Conservation (phyloP, 2,888 invertebrate species). For the Cybosia mesomella region DNA sequence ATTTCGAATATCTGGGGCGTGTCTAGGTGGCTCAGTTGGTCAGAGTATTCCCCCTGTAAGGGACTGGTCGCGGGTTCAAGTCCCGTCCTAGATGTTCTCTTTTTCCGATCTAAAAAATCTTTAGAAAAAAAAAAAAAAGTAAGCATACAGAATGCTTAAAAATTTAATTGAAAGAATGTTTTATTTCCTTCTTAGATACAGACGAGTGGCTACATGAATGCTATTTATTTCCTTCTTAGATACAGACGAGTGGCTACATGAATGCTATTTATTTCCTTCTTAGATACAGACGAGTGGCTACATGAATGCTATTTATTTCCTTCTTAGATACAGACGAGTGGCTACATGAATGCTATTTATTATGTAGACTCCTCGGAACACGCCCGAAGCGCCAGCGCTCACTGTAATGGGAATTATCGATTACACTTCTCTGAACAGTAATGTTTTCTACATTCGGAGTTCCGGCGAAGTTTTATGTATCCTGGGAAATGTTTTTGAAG, state of each 20-base stretch:
- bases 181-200: conserved; percentile 19
- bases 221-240: conserved; percentile 48
- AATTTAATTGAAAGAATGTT: no score
- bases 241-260: not conserved
- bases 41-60: no score
- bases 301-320: conserved; percentile 17
- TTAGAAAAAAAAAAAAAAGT: no score
- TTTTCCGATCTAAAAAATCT: no score
- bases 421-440: conserved; percentile 31
- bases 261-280: conserved; percentile 23
- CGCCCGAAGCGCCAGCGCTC: not conserved
- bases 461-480: conserved; percentile 1
- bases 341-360: conserved; percentile 42
- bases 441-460: conserved; percentile 21
- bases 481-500: not conserved
- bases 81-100: no score
- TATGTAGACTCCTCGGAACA: conserved; percentile 60
- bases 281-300: not conserved
- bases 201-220: not conserved
- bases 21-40: no score
- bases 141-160: no score
- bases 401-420: conserved; percentile 59
- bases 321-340: not conserved
- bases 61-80: no score
- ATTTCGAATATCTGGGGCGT: no score